phyloP scores from a whole-genome alignment of 1,140 invertebrate genomes.

The Drosophila albomicans region DNA sequence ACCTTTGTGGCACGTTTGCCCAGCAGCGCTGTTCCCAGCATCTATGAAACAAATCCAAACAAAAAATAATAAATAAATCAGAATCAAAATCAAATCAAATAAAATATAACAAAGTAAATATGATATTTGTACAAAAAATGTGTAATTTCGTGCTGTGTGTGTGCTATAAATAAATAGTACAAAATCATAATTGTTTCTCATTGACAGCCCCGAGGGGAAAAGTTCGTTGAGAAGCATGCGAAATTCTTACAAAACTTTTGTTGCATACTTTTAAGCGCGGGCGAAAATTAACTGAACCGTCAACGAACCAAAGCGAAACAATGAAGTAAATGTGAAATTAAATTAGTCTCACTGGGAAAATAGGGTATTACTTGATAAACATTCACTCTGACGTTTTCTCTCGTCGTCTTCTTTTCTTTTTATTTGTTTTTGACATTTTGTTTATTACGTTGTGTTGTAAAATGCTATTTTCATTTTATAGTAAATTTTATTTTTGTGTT shows the following conservation, averaged over 20 bases:
- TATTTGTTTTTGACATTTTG: conserved; percentile 70
- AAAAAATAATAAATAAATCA: not conserved
- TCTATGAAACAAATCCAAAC: conserved; percentile 58
- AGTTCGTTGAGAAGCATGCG: conserved; percentile 30
- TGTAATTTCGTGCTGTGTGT: no score
- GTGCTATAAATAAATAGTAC: conserved; percentile 13
- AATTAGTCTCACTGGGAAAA: not conserved
- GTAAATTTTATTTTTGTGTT: conserved; percentile 55
- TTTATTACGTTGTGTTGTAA: conserved; percentile 70
- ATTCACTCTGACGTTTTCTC: conserved; percentile 9
- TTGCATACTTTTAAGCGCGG: conserved; percentile 65
- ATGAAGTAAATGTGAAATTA: conserved; percentile 8
- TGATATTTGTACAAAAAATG: conserved; percentile 15
- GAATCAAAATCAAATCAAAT: conserved; percentile 27
- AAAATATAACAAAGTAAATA: conserved; percentile 40
- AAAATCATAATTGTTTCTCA: conserved; percentile 22
- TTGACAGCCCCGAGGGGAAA: conserved; percentile 23
- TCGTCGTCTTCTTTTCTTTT: not conserved
- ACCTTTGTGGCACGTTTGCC: conserved; percentile 83
- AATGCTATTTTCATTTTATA: conserved; percentile 46
- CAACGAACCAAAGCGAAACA: conserved; percentile 9
- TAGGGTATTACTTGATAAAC: not conserved
- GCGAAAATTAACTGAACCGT: conserved; percentile 5
- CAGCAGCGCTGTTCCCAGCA: conserved; percentile 84
- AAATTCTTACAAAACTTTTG: not conserved